A percentile compares a stretch with the other conserved stretches of the same genome.
phyloP scores from a whole-genome alignment of 2,888 invertebrate genomes.

The Lumbricus terrestris region DNA sequence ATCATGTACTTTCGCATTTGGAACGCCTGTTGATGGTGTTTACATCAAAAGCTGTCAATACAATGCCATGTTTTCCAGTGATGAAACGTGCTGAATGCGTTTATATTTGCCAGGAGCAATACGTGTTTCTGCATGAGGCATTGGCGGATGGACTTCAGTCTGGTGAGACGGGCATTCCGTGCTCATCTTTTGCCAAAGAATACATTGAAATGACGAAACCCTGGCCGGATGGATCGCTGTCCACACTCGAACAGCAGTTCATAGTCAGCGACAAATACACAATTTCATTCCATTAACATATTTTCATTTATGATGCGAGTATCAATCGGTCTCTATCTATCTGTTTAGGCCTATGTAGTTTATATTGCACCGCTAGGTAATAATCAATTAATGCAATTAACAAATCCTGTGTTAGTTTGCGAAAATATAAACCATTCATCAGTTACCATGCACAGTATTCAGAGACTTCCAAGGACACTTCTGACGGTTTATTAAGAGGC shows the following conservation, averaged over 20 bases:
- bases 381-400: not conserved
- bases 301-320: not conserved
- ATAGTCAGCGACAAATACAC: not conserved
- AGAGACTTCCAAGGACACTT: too few relatives aligned
- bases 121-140: slow-evolving; percentile 18
- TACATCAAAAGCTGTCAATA: too few relatives aligned
- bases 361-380: not conserved
- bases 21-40: too few relatives aligned
- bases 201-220: slow-evolving; percentile 8
- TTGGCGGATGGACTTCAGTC: not conserved
- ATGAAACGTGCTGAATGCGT: not conserved
- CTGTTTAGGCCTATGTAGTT: not conserved
- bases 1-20: too few relatives aligned
- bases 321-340: not conserved
- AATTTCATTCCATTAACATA: not conserved
- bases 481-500: too few relatives aligned
- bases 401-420: not conserved
- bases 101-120: slow-evolving; percentile 13
- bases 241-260: not conserved
- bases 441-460: too few relatives aligned
- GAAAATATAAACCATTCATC: not conserved
- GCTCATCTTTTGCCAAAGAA: not conserved
- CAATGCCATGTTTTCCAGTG: too few relatives aligned
- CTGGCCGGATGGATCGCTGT: not conserved
- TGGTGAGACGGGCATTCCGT: slow-evolving; percentile 6